phyloP scores from a whole-genome alignment of 1,140 invertebrate species.

The Hyphantria cunea region DNA sequence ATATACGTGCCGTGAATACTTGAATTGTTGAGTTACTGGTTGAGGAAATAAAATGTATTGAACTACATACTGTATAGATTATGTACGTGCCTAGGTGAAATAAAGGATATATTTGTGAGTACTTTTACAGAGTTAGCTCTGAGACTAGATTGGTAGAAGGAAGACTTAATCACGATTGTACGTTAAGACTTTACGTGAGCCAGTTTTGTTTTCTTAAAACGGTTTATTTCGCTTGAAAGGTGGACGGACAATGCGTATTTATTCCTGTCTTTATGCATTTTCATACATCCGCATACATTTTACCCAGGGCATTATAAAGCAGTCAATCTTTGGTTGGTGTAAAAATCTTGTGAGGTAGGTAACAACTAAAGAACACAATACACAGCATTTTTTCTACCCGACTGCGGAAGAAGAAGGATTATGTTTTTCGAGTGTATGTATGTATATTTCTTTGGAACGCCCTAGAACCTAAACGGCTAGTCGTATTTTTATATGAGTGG shows the following conservation, averaged over 20 bases:
- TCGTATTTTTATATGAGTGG: too few relatives aligned
- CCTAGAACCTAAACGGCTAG: too few relatives aligned
- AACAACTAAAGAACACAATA: too few relatives aligned
- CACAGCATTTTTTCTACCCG: too few relatives aligned
- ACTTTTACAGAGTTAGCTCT: background rate
- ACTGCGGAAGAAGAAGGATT: too few relatives aligned
- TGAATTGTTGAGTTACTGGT: background rate
- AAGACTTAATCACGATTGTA: background rate
- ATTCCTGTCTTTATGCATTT: too few relatives aligned
- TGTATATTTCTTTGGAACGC: too few relatives aligned
- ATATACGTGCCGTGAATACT: background rate
- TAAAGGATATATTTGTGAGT: background rate
- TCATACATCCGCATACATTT: too few relatives aligned
- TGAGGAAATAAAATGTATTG: conserved; percentile 6
- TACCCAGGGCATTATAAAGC: too few relatives aligned
- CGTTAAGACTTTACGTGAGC: background rate
- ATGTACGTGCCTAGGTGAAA: background rate
- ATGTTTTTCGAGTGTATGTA: too few relatives aligned
- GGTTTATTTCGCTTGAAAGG: background rate
- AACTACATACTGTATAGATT: conserved; percentile 2
- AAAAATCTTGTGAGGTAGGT: too few relatives aligned
- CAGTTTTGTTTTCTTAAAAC: background rate
- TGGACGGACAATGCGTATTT: background rate
- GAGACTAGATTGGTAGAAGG: background rate
- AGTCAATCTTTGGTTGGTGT: too few relatives aligned